Percentiles rank a stretch among this genome's conserved stretches.
phyloP scores from a whole-genome alignment of 1,140 invertebrate genomes.

The Cotesia typhae region DNA sequence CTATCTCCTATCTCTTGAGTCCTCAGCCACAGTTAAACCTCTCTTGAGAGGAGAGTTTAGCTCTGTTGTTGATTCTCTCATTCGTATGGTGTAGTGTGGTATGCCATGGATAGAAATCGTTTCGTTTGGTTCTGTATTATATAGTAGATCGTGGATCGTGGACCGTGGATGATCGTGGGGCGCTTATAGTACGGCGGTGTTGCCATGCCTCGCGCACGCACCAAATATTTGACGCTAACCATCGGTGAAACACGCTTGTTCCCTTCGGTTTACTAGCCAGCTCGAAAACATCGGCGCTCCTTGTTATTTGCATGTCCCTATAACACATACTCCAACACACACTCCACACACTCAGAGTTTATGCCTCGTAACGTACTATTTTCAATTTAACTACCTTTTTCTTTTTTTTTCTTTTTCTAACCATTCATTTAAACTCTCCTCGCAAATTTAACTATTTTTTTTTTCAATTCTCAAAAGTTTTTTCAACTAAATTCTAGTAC shows the following conservation, averaged over 20 bases:
- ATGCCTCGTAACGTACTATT: constrained; percentile 8
- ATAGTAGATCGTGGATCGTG: background rate
- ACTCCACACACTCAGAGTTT: constrained; percentile 34
- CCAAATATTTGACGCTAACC: constrained; percentile 67
- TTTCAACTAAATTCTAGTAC: no score
- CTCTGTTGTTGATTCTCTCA: constrained; percentile 7
- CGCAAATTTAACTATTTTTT: no score
- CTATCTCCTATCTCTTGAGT: constrained; percentile 28
- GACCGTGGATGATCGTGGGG: constrained; percentile 27
- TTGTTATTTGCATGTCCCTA: constrained; percentile 63
- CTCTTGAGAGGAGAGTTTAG: constrained; percentile 1
- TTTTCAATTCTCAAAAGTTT: no score
- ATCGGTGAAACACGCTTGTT: constrained; percentile 62
- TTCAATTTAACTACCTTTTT: constrained; percentile 4
- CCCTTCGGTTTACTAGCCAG: constrained; percentile 57
- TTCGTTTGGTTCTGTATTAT: background rate
- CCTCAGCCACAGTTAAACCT: constrained; percentile 5
- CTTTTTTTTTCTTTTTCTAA: background rate
- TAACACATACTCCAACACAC: constrained; percentile 33
- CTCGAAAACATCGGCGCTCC: constrained; percentile 63
- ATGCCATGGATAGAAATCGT: background rate
- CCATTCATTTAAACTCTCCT: background rate
- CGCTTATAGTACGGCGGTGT: constrained; percentile 51
- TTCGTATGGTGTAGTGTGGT: background rate
- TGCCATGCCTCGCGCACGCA: constrained; percentile 60